These are phyloP conservation scores for Sarotherodon lohbergeri DNA, from an alignment of 2,113 vertebrate genomes.

Conservation along the genomic window DNA sequence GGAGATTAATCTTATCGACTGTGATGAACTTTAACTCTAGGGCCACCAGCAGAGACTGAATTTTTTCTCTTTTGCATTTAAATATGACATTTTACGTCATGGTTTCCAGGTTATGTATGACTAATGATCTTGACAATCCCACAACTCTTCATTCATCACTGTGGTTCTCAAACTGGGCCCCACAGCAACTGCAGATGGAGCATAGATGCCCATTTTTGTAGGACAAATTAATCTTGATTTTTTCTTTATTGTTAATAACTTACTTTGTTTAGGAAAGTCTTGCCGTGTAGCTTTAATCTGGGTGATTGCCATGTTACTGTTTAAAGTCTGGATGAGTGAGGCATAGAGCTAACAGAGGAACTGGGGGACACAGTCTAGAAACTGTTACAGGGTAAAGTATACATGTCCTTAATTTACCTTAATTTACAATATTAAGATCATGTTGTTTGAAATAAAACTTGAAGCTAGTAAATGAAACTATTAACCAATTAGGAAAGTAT, in stretches of 20 bases:
- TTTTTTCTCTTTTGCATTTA: background rate
- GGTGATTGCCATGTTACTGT: background rate
- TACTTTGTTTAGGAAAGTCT: background rate
- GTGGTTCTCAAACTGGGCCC: background rate
- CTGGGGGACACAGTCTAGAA: background rate
- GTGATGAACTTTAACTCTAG: background rate
- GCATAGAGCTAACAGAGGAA: background rate
- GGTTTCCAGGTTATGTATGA: background rate
- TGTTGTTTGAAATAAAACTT: background rate
- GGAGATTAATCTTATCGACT: background rate
- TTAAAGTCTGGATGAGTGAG: background rate
- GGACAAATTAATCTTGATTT: rapidly evolving
- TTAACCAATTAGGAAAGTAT: background rate
- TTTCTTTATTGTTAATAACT: background rate
- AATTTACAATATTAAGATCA: background rate
- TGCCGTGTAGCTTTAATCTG: background rate
- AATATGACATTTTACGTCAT: background rate
- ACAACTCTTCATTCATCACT: background rate
- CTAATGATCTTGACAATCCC: background rate
- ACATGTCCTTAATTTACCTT: background rate
- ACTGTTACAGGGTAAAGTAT: background rate
- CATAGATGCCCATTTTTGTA: background rate
- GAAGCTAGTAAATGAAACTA: background rate
- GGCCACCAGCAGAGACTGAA: background rate
- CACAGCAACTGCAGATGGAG: background rate